phyloP scores from a whole-genome alignment of 2,888 invertebrate species.

The Geophilus truncorum region DNA sequence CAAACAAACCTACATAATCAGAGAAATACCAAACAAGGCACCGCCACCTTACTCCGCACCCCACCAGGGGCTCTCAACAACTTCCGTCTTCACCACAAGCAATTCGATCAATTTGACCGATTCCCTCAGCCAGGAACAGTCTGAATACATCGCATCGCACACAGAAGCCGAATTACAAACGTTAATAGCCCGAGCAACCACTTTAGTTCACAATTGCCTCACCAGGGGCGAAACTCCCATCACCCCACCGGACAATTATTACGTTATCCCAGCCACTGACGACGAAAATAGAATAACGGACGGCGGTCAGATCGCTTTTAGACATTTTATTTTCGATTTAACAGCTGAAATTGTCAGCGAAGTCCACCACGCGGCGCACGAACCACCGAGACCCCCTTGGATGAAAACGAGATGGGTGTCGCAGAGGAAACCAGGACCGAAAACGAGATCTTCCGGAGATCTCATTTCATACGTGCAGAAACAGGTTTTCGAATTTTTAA shows the following conservation, averaged over 20 bases:
- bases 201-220: not conserved
- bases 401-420: constrained; percentile 50
- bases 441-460: constrained; percentile 46
- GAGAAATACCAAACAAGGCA: constrained; percentile 69
- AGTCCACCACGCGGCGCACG: constrained; percentile 42
- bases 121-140: not conserved
- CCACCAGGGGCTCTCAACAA: not conserved
- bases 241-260: not conserved
- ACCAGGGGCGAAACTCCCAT: not conserved
- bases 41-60: constrained; percentile 71
- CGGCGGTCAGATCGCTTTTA: constrained; percentile 44
- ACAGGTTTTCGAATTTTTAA: constrained; percentile 53
- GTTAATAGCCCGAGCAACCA: not conserved
- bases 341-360: constrained; percentile 47
- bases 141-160: not conserved
- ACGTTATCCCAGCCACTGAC: not conserved
- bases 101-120: not conserved
- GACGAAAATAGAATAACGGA: not conserved
- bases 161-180: not conserved
- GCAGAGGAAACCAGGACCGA: constrained; percentile 35
- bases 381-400: constrained; percentile 54
- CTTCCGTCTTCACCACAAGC: not conserved
- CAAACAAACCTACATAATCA: constrained; percentile 53
- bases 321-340: constrained; percentile 47
- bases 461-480: constrained; percentile 52